Evolutionary conservation across 2,797 vertebrate species (phyloP).

Genomic region (Coracias cyanogaster): DNA sequence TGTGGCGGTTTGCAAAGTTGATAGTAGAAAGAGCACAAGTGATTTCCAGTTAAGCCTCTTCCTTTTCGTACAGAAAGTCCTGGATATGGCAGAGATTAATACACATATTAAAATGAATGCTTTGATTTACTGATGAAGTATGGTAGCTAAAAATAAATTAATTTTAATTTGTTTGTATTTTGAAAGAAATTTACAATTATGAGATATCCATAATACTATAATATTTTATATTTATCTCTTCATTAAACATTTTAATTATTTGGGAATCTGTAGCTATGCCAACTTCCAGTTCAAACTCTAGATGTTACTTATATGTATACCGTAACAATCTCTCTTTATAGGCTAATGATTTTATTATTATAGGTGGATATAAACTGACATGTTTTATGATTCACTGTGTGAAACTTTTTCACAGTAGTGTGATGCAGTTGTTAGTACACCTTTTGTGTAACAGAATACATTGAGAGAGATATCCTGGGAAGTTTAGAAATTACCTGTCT

Average conservation of each 20-base stretch:
- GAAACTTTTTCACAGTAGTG: not conserved
- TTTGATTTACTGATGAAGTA: not conserved
- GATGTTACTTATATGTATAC: not conserved
- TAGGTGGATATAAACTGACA: not conserved
- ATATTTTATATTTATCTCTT: not conserved
- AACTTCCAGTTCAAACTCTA: not conserved
- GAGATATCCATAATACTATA: not conserved
- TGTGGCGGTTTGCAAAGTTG: not conserved
- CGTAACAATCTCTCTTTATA: not conserved
- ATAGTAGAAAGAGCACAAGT: not conserved
- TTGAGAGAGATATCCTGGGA: not conserved
- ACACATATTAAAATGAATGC: not conserved
- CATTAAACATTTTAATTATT: not conserved
- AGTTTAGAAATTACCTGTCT: not conserved
- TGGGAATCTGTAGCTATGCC: not conserved
- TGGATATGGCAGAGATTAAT: not conserved
- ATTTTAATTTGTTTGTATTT: not conserved
- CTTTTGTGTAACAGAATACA: not conserved
- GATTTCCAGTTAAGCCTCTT: not conserved
- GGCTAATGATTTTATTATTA: not conserved
- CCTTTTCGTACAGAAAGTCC: not conserved
- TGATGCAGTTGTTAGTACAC: not conserved
- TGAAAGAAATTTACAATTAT: not conserved
- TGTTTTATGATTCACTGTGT: not conserved
- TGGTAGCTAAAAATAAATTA: not conserved